Base-by-base conservation (phyloP, 2,113 vertebrate species). In the Dasyurus viverrinus region DNA sequence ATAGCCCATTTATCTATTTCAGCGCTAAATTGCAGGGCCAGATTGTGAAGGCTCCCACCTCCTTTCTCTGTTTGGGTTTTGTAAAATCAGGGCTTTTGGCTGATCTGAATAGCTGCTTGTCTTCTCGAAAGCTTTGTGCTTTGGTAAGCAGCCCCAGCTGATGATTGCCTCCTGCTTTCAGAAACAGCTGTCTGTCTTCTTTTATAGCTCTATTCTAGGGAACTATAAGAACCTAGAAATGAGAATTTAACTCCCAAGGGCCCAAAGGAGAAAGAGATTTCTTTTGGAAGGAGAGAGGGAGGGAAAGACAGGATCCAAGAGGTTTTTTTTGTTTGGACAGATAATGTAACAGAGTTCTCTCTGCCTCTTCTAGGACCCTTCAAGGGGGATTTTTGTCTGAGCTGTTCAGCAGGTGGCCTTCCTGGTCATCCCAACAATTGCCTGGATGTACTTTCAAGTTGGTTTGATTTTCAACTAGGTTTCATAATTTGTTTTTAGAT, bases 131-230 rank as follows among this genome's bases (percentile, higher is more conserved):
- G 97, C 89, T 91, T 96, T 97, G 96, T 97, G 95, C 97, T 94
- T 98, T 95, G 96, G 95, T 98, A 97, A 98, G 96, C 95, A 98
- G 48, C 90, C 94, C 90, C 94, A 94, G 90, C 95, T 98, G 97
- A 97, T 97, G 8, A 1, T 96, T 98, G 97, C 95, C 76, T 90
- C 94, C 36, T 97, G 97, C 68, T 96, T 97, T 96, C 97, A 95
- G 95, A 96, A 97, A 97, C 97, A 97, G 94, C 95, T 95, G 97
- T 96, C 93, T 97, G 93, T 95, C 97, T 97, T 96, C 95, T 97
- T 96, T 97, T 97, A 98, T 95, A 98, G 93, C 95, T 96, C 97
- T 97, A 97, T 97, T 95, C 96, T 0, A 9, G 93, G 96, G 95
- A 93, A 92, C 95, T 10, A 91, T 89, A 92, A 93, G 95, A 93